Evolutionary conservation across 2,113 vertebrate genomes (phyloP).

Genomic region (Aegithalos caudatus): DNA sequence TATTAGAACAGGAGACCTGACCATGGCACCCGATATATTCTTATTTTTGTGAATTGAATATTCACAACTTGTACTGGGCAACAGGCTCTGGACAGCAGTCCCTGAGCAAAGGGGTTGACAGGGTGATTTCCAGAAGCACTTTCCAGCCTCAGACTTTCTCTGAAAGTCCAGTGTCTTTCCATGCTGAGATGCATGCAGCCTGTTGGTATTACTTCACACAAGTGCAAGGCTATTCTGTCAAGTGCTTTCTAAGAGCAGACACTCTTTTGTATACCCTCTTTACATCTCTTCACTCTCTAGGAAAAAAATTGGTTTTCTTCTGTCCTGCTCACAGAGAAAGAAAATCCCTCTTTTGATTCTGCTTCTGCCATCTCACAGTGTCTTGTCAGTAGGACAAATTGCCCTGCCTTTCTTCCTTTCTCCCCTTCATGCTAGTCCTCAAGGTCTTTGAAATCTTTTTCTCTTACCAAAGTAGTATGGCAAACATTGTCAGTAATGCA

Average conservation of each 20-base stretch:
- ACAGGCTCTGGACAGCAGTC: neutral
- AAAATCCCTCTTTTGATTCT: neutral
- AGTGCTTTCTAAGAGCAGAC: neutral
- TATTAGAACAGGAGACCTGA: neutral
- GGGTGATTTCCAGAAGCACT: neutral
- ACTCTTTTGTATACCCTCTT: neutral
- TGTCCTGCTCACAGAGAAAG: neutral
- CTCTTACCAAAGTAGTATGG: neutral
- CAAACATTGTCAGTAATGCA: neutral
- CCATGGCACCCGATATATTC: neutral
- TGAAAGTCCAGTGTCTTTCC: neutral
- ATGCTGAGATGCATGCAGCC: neutral
- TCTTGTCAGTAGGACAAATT: neutral
- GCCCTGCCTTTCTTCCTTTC: neutral
- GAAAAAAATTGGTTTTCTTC: neutral
- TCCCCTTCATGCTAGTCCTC: neutral
- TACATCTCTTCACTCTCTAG: neutral
- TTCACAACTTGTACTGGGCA: neutral
- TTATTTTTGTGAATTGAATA: neutral
- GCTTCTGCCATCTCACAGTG: neutral
- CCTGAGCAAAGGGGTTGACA: neutral
- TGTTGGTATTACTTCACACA: neutral
- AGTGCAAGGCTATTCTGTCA: conserved; percentile 10
- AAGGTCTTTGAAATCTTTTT: neutral
- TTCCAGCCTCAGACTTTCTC: neutral